Evolutionary conservation across 1,140 invertebrate genomes (phyloP).

Genomic region (Drosophila bocki): DNA sequence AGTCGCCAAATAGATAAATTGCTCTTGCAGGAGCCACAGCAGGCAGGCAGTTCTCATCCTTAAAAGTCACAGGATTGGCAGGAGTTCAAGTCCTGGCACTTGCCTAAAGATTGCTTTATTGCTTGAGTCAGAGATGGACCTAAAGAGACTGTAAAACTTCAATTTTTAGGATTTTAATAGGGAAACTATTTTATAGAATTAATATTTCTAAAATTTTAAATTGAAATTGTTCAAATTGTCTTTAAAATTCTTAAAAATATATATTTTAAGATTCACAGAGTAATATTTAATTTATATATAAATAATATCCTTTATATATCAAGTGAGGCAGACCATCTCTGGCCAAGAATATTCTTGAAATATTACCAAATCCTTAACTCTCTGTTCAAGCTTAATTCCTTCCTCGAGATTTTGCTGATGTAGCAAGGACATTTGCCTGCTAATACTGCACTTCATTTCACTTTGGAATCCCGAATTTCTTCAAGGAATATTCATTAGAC

Average conservation of each 20-base stretch:
- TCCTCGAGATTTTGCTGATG: constrained; percentile 17
- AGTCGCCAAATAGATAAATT: constrained; percentile 73
- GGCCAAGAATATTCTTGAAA: neutral
- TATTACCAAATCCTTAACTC: constrained; percentile 3
- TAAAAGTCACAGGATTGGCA: neutral
- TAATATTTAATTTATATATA: neutral
- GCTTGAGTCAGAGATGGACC: constrained; percentile 6
- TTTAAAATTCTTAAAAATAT: neutral
- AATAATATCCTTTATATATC: neutral
- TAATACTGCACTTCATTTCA: constrained; percentile 48
- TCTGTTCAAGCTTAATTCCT: neutral
- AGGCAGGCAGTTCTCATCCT: constrained; percentile 17
- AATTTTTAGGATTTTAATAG: too few relatives aligned
- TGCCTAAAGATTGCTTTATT: constrained; percentile 7
- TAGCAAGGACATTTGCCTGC: constrained; percentile 40
- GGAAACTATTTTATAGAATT: neutral
- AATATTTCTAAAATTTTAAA: neutral
- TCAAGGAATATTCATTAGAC: constrained; percentile 79
- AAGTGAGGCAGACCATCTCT: neutral
- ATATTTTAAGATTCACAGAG: neutral
- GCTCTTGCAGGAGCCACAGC: constrained; percentile 16
- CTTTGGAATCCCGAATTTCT: constrained; percentile 51
- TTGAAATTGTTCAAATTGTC: neutral
- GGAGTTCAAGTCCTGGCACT: neutral
- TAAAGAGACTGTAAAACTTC: too few relatives aligned